Base-by-base conservation (phyloP, 2,888 invertebrate species). In the Uropetala carovei region DNA sequence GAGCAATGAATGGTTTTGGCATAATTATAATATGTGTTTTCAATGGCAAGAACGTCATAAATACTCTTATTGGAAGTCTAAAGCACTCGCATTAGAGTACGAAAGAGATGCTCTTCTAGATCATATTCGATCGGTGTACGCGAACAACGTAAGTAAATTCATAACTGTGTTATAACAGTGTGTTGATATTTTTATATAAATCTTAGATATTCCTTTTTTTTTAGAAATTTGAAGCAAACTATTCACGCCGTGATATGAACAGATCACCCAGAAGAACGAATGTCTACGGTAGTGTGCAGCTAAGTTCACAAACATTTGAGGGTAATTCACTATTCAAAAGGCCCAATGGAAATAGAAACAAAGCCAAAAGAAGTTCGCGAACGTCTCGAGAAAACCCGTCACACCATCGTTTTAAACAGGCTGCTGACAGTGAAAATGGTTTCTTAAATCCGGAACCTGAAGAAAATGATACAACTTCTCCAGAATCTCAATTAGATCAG, bases 31-130 rank as follows among this genome's bases (percentile, higher is more conserved):
- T 68, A 92, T 86, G 64, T 93, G 92, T 18, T 82, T 93, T 22
- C 92, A 92, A 14, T 95, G 95, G 95, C 96, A 96, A 93, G 94
- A 96, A 92, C 95, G 96, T 94, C 96, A 96, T 93, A 96, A 96
- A 94, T 93, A 96, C 13, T 96, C 96, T 0, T 96, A 96, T 94
- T 97, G 96, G 97, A 96, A 96, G 94, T 96, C 96, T 0, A 95
- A 95, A 93, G 96, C 96, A 0, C 95, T 95, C 83, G 96, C 96
- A 84, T 94, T 96, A 91, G 96, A 96, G 94, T 95, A 96, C 93
- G 96, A 97, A 94, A 97, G 96, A 94, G 94, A 94, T 89, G 95
- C 96, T 93, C 94, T 97, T 84, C 96, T 96, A 83, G 95, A 96
- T 84, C 96, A 96, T 84, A 95, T 96, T 84, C 94, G 94, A 93